A percentile compares a stretch with the other conserved stretches of the same genome.
Evolutionary conservation across 2,888 invertebrate genomes (phyloP).

Genomic region (Falcaria lacertinaria): DNA sequence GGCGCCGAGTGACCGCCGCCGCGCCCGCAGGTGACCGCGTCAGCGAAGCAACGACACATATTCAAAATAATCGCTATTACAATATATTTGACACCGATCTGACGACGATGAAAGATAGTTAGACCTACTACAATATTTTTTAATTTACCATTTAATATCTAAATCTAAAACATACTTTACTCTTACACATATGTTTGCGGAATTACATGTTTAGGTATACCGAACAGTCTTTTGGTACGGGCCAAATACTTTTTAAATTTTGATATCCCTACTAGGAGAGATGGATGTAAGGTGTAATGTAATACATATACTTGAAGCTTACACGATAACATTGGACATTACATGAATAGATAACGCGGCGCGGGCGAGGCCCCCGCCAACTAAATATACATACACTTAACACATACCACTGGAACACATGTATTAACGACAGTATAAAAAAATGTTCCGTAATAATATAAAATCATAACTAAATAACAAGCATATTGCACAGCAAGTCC

Average conservation of each 20-base stretch:
- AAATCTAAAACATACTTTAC: conserved; percentile 52
- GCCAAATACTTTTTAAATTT: conserved; percentile 81
- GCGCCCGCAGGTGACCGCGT: no score
- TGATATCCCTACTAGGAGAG: conserved; percentile 69
- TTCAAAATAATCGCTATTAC: conserved; percentile 48
- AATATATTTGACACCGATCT: conserved; percentile 56
- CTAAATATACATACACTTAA: conserved; percentile 26
- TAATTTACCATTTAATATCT: conserved; percentile 50
- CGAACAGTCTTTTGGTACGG: conserved; percentile 85
- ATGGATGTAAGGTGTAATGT: conserved; percentile 61
- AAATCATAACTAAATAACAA: conserved; percentile 73
- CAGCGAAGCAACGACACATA: conserved; percentile 41
- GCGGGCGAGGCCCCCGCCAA: conserved; percentile 16
- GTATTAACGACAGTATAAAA: conserved; percentile 38
- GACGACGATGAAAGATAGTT: conserved; percentile 50
- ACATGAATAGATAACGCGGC: conserved; percentile 10
- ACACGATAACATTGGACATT: conserved; percentile 35
- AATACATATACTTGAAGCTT: conserved; percentile 46
- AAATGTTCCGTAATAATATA: conserved; percentile 45
- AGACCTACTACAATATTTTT: conserved; percentile 38
- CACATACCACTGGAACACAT: conserved; percentile 40
- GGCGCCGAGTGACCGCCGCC: conserved; percentile 8
- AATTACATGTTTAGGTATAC: conserved; percentile 81
- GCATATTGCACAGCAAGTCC: conserved; percentile 74
- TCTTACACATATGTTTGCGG: conserved; percentile 54